Conservation (phyloP, 1,140 invertebrate species). For the Drosophila sucinea region DNA sequence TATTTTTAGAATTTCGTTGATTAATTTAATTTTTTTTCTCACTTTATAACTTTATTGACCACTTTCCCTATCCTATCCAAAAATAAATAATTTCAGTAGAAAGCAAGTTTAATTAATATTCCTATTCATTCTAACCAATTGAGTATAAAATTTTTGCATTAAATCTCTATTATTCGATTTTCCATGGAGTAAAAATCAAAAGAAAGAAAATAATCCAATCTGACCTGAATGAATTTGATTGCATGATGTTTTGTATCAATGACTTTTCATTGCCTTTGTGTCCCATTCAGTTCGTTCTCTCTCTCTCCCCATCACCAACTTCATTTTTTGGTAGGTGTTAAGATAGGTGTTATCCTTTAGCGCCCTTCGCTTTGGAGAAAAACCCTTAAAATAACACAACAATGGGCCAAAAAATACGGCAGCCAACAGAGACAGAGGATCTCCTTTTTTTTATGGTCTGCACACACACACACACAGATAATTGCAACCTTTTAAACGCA, state of each 20-base stretch:
- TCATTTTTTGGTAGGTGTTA: conserved; percentile 68
- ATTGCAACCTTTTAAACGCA: conserved; percentile 51
- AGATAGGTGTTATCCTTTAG: conserved; percentile 83
- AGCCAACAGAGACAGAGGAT: conserved; percentile 38
- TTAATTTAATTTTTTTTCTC: too few relatives aligned
- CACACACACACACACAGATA: conserved; percentile 44
- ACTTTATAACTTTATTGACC: too few relatives aligned
- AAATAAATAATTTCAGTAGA: too few relatives aligned
- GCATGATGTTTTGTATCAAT: conserved; percentile 42
- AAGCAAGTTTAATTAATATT: too few relatives aligned
- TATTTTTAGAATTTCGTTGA: too few relatives aligned
- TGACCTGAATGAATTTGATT: conserved; percentile 15
- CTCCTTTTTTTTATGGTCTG: conserved; percentile 30
- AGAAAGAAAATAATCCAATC: not conserved
- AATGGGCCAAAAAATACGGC: conserved; percentile 49
- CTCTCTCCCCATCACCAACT: conserved; percentile 44
- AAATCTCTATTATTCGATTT: not conserved
- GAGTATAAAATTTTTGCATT: not conserved
- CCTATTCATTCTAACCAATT: too few relatives aligned
- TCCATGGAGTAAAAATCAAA: not conserved
- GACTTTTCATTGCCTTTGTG: conserved; percentile 41
- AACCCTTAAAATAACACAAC: conserved; percentile 51
- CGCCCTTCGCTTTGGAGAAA: conserved; percentile 65
- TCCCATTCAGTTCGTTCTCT: conserved; percentile 35
- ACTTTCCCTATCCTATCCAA: too few relatives aligned